Evolutionary conservation across 2,113 vertebrate genomes (phyloP).

Genomic region (Reinhardtius hippoglossoides): DNA sequence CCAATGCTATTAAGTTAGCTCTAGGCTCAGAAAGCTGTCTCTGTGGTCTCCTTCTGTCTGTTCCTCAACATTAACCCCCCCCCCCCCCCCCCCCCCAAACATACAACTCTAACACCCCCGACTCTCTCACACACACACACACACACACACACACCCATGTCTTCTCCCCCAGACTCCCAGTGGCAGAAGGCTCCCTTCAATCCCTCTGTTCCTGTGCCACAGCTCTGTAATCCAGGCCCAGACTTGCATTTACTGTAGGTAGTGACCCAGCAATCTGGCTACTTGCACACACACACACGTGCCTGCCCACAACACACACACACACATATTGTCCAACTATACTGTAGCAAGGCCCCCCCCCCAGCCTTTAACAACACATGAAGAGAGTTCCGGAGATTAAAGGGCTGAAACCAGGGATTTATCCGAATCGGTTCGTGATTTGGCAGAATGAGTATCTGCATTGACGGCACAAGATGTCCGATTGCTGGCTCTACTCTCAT

Average conservation of each 20-base stretch:
- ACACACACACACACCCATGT: slow-evolving; percentile 15
- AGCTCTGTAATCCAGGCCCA: slow-evolving; percentile 64
- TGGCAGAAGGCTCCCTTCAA: slow-evolving; percentile 61
- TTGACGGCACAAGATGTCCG: background rate
- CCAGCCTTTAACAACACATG: background rate
- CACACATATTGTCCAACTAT: slow-evolving; percentile 2
- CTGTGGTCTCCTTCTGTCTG: slow-evolving; percentile 47
- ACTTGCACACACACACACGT: slow-evolving; percentile 19
- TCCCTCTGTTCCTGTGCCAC: slow-evolving; percentile 36
- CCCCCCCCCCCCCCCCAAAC: slow-evolving; percentile 5
- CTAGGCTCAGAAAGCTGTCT: slow-evolving; percentile 28
- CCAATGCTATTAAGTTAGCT: slow-evolving; percentile 30
- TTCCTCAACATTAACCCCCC: slow-evolving; percentile 29
- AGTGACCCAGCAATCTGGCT: slow-evolving; percentile 58
- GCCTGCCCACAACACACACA: background rate
- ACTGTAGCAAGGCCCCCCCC: slow-evolving; percentile 11
- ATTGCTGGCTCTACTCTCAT: background rate
- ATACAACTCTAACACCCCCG: background rate
- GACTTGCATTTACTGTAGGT: slow-evolving; percentile 31
- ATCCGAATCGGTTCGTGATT: slow-evolving; percentile 5
- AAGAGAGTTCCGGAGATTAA: slow-evolving; percentile 42
- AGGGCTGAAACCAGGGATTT: slow-evolving; percentile 17
- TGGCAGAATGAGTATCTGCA: background rate
- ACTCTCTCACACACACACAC: slow-evolving; percentile 1
- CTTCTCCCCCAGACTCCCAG: slow-evolving; percentile 34